A percentile compares a stretch with the other conserved stretches of the same genome.
phyloP scores from a whole-genome alignment of 2,888 invertebrate genomes.

The Linnaemya vulpina region DNA sequence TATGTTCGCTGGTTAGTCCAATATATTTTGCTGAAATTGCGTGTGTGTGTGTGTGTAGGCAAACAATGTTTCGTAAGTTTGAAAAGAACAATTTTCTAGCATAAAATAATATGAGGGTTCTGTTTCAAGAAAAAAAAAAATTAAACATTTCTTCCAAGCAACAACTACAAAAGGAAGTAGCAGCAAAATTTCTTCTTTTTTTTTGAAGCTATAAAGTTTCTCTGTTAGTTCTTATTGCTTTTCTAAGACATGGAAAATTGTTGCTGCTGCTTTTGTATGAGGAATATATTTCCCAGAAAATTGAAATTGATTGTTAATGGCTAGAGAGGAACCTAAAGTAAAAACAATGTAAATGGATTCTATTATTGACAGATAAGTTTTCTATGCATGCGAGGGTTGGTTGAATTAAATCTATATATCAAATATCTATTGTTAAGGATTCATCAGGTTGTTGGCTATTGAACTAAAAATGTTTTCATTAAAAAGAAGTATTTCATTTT shows the following conservation, averaged over 20 bases:
- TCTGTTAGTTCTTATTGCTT: conserved; percentile 12
- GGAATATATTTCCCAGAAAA: conserved; percentile 58
- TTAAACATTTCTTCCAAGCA: neutral
- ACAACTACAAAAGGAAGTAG: conserved; percentile 8
- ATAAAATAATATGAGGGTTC: conserved; percentile 52
- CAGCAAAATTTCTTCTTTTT: conserved; percentile 10
- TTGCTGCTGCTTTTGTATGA: conserved; percentile 28
- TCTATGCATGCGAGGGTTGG: conserved; percentile 23
- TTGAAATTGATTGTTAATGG: conserved; percentile 70
- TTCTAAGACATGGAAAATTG: conserved; percentile 8
- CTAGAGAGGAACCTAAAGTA: conserved; percentile 16
- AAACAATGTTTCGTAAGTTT: neutral
- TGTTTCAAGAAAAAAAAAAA: conserved; percentile 11
- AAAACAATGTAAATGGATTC: conserved; percentile 43
- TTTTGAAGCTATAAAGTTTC: conserved; percentile 52
- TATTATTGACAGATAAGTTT: conserved; percentile 53
- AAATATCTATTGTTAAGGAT: too few relatives aligned
- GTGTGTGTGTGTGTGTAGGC: neutral
- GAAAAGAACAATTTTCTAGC: conserved; percentile 10
- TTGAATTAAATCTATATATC: neutral
- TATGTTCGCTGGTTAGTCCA: neutral
- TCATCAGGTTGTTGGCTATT: too few relatives aligned
- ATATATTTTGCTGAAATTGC: neutral
- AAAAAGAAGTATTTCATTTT: too few relatives aligned
- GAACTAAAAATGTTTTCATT: too few relatives aligned